Conservation (phyloP, 2,113 vertebrate species). For the Lynx canadensis region DNA sequence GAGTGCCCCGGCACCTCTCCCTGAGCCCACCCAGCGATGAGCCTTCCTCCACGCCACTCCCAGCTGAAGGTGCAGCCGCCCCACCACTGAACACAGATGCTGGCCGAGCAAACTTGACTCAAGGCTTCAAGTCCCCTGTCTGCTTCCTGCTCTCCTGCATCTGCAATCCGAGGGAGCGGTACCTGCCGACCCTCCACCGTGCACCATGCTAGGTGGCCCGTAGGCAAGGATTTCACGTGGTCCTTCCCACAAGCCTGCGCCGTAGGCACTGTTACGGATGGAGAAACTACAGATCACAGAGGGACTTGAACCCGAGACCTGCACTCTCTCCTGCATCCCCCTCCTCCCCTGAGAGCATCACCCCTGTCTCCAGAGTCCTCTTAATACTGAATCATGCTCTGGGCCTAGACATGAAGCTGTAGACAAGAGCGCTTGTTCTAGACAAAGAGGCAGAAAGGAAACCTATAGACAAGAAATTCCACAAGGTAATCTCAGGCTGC, state of each 20-base stretch:
- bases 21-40: neutral
- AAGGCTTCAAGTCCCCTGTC: neutral
- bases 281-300: neutral
- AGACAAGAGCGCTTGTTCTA: neutral
- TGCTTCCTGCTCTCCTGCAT: neutral
- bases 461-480: neutral
- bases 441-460: neutral
- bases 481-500: neutral
- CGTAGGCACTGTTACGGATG: neutral
- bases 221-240: too few relatives aligned
- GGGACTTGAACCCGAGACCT: neutral
- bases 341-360: neutral
- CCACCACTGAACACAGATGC: neutral
- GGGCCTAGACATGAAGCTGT: neutral
- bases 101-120: neutral
- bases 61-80: neutral
- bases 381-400: neutral
- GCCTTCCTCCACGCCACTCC: neutral
- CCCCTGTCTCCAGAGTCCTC: neutral
- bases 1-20: neutral
- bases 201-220: rapidly evolving
- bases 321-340: neutral
- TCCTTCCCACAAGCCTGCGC: neutral
- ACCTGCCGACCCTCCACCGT: rapidly evolving
- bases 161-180: neutral